Evolutionary conservation across 2,113 vertebrate species (phyloP), one percentile per base, ranked within the genome.

Genomic region (Clinocottus analis): DNA sequence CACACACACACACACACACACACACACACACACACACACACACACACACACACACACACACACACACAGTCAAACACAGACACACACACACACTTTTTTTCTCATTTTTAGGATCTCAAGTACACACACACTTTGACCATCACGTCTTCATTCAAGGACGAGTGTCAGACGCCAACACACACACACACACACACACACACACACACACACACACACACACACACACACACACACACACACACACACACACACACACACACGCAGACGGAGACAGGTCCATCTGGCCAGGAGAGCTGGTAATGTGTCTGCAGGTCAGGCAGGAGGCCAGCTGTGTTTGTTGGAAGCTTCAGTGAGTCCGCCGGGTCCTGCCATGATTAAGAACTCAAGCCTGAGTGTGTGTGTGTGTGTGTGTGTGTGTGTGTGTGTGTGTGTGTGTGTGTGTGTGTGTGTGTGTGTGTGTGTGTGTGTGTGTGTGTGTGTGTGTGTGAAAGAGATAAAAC

Each of bases 121-220:
- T 45, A 47, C 60, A 65, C 70, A 74, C 79, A 82, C 55, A 47
- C 66, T 89, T 86, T 89, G 85, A 89, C 89, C 87, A 85, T 88
- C 84, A 85, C 19, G 72, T 87, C 85, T 89, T 87, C 72, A 89
- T 89, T 87, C 87, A 92, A 92, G 90, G 90, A 85, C 90, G 58
- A 62, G 75, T 63, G 37, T 88, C 86, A 85, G 62, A 84, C 75
- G 7, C 63, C 25, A 19, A 41, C 60, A 37, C n/a, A 45, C n/a
- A 29, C 33, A 33, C 61, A 51, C 71, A 43, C 64, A 56, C 58
- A 21, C 45, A 63, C 66, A 58, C 66, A 76, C 73, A 51, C 67
- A 66, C 41, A 68, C 64, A 63, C 64, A 33, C 58, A 47, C 27
- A 45, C 39, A 13, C 80, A 85, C 59, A 35, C 27, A 43, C 21